Conservation (phyloP, 2,888 invertebrate genomes). For the Epirrhoe tristata region DNA sequence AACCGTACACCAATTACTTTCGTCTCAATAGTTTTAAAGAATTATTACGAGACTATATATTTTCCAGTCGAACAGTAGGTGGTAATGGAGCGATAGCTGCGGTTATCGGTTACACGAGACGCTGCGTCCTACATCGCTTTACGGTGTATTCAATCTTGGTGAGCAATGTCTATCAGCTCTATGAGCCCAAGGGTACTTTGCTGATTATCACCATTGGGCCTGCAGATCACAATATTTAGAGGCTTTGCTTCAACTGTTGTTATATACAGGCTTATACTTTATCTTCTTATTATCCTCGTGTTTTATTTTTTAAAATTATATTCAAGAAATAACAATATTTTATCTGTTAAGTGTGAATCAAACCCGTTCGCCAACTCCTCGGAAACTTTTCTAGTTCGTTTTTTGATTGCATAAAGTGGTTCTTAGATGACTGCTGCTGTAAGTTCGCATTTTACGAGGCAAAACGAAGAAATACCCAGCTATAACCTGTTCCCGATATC, state of each 20-base stretch:
- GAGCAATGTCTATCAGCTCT: slow-evolving; percentile 11
- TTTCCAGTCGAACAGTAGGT: slow-evolving; percentile 30
- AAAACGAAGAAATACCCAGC: slow-evolving; percentile 9
- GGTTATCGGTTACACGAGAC: slow-evolving; percentile 43
- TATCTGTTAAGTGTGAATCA: not conserved
- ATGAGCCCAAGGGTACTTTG: not conserved
- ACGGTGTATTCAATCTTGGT: slow-evolving; percentile 16
- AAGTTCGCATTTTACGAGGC: slow-evolving; percentile 1
- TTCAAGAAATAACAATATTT: not conserved
- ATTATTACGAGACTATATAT: slow-evolving; percentile 5
- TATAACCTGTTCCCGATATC: slow-evolving; percentile 14
- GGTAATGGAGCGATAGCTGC: slow-evolving; percentile 39
- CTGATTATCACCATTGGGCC: too few relatives aligned
- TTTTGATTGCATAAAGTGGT: not conserved
- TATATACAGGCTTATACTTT: too few relatives aligned
- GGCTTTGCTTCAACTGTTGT: too few relatives aligned
- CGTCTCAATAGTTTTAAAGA: not conserved
- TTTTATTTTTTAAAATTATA: too few relatives aligned
- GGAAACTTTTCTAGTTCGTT: not conserved
- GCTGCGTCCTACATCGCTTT: slow-evolving; percentile 28
- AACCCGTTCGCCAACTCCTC: not conserved
- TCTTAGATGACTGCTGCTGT: not conserved
- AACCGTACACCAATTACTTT: not conserved
- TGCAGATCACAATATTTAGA: not conserved
- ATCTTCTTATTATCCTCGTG: too few relatives aligned